Conservation (phyloP, 2,888 invertebrate species). For the Brachycybe producta region DNA sequence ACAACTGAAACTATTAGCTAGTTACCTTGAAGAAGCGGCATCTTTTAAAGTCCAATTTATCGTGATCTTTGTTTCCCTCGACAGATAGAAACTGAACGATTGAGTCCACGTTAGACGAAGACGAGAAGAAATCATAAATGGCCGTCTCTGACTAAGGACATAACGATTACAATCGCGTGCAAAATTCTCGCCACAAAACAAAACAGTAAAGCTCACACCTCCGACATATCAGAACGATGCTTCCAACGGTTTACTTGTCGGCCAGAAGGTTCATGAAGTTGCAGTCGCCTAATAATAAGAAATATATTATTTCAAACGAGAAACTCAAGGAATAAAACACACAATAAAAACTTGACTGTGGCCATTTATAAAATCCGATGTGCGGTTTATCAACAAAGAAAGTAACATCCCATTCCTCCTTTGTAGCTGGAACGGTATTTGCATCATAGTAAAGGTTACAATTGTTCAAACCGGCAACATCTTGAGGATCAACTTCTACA, state of each 20-base stretch:
- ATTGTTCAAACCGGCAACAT: constrained; percentile 51
- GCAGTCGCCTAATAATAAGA: neutral
- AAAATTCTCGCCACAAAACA: constrained; percentile 5
- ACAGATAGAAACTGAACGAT: constrained; percentile 58
- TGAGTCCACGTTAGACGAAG: constrained; percentile 51
- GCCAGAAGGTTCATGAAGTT: neutral
- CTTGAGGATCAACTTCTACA: constrained; percentile 45
- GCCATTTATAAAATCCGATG: constrained; percentile 45
- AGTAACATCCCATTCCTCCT: constrained; percentile 59
- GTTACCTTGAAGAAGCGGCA: constrained; percentile 59
- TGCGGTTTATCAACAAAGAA: constrained; percentile 54
- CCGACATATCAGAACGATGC: no score
- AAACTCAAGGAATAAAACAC: neutral
- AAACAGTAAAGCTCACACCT: no score
- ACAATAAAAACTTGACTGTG: constrained; percentile 29
- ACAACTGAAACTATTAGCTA: neutral
- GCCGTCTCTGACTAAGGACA: constrained; percentile 40
- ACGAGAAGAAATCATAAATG: constrained; percentile 53
- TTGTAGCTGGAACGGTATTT: constrained; percentile 44
- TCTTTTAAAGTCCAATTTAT: constrained; percentile 56
- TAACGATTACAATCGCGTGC: neutral
- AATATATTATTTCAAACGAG: neutral
- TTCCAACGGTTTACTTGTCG: neutral
- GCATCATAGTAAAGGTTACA: constrained; percentile 59
- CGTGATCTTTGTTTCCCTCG: constrained; percentile 75